phyloP scores from a whole-genome alignment of 2,113 vertebrate species.

The Chaetorhynchus papuensis region DNA sequence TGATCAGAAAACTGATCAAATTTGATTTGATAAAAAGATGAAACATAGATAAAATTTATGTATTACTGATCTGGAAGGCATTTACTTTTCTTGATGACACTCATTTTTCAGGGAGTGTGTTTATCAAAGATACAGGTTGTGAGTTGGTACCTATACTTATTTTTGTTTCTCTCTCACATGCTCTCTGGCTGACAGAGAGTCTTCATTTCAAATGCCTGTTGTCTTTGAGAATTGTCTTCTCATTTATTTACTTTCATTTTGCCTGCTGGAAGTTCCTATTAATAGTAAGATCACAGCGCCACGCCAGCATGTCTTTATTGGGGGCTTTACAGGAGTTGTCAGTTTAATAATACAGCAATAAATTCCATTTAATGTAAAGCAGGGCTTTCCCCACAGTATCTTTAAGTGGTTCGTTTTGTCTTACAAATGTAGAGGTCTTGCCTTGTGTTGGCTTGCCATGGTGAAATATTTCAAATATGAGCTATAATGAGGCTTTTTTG shows the following conservation, averaged over 20 bases:
- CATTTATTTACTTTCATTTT: not conserved
- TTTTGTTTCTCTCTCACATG: not conserved
- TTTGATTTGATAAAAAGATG: not conserved
- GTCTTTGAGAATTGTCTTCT: not conserved
- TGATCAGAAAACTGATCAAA: not conserved
- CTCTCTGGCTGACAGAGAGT: not conserved
- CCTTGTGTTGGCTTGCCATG: not conserved
- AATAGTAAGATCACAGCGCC: not conserved
- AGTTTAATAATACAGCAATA: not conserved
- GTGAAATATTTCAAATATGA: not conserved
- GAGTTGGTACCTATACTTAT: not conserved
- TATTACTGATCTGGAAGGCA: not conserved
- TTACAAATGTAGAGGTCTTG: not conserved
- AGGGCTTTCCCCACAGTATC: not conserved
- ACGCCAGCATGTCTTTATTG: not conserved
- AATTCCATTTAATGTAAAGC: slow-evolving; percentile 15
- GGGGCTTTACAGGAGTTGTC: slow-evolving; percentile 1
- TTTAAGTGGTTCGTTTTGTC: not conserved
- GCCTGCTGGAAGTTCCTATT: not conserved
- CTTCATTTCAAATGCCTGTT: not conserved
- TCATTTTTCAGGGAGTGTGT: not conserved
- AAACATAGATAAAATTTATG: not conserved
- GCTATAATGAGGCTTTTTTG: not conserved
- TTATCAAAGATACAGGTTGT: not conserved
- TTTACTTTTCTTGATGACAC: not conserved